Conservation (phyloP, 2,113 vertebrate genomes). For the Dipodomys ordii region DNA sequence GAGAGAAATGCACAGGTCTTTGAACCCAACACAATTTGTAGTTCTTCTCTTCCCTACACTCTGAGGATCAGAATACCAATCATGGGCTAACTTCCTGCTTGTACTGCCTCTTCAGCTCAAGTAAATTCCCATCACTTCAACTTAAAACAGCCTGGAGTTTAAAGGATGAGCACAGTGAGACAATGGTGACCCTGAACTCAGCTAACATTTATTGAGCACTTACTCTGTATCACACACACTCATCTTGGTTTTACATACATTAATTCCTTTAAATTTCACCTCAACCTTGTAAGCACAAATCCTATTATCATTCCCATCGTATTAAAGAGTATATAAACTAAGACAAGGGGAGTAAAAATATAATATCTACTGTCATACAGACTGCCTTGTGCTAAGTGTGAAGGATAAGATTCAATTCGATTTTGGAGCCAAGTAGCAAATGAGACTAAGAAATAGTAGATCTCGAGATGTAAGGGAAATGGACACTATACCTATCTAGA, state of each 20-base stretch:
- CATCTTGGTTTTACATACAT: background rate
- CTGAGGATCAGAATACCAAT: background rate
- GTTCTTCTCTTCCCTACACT: background rate
- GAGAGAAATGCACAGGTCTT: background rate
- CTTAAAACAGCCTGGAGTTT: background rate
- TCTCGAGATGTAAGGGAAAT: background rate
- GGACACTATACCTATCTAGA: background rate
- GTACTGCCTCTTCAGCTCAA: background rate
- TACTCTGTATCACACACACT: background rate
- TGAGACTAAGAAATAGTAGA: background rate
- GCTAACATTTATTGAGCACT: background rate
- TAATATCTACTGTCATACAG: background rate
- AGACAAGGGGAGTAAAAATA: background rate
- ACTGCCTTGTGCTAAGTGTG: background rate
- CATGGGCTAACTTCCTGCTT: background rate
- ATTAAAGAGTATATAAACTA: background rate
- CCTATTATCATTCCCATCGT: background rate
- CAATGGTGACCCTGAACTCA: background rate
- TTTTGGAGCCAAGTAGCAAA: background rate
- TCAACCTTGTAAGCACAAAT: background rate
- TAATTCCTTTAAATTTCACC: constrained; percentile 21
- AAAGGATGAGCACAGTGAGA: background rate
- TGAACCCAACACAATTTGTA: background rate
- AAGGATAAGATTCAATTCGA: background rate
- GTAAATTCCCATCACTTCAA: background rate